These are phyloP conservation scores for Acanthiza pusilla DNA, from an alignment of 2,797 vertebrate genomes.

Conservation along the genomic window DNA sequence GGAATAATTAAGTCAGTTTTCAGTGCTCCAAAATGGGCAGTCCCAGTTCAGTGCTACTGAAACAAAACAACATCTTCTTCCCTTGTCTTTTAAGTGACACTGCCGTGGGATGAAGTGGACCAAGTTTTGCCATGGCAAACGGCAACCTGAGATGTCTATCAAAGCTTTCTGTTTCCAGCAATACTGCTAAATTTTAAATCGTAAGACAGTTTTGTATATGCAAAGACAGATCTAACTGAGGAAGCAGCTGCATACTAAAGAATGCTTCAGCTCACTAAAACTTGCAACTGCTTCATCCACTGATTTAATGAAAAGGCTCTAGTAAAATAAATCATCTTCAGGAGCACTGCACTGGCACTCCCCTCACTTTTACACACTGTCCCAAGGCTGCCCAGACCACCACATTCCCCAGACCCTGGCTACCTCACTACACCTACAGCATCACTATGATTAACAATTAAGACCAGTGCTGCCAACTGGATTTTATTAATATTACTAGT, in stretches of 20 bases:
- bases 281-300: background rate
- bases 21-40: background rate
- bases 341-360: background rate
- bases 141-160: background rate
- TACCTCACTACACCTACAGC: background rate
- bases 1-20: background rate
- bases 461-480: background rate
- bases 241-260: background rate
- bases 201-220: background rate
- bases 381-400: background rate
- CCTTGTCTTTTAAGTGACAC: background rate
- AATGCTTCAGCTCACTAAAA: background rate
- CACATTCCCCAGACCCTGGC: fast-evolving
- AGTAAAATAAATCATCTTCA: background rate
- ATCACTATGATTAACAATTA: background rate
- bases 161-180: background rate
- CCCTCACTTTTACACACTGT: background rate
- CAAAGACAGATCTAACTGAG: background rate
- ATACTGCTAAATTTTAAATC: background rate
- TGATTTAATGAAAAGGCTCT: background rate
- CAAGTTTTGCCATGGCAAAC: background rate
- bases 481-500: background rate
- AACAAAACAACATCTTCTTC: background rate
- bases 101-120: background rate
- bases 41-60: background rate